Percentiles rank a stretch among this genome's conserved stretches.
Evolutionary conservation across 2,797 vertebrate species (phyloP).

Genomic region (Selene dorsalis): DNA sequence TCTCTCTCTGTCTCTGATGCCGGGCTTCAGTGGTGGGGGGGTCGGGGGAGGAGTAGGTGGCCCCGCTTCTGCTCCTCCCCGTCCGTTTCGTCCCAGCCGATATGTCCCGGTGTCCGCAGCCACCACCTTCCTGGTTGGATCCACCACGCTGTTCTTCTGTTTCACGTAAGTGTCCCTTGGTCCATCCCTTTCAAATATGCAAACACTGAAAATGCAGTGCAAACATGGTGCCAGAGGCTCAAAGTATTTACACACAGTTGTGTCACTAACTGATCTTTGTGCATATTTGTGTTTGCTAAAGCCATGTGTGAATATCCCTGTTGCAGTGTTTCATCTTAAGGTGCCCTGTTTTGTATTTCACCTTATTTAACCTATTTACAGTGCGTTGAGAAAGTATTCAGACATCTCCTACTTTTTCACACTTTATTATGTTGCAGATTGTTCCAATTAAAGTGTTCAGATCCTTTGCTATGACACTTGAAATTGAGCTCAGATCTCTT

Average conservation of each 20-base stretch:
- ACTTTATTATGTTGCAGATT: neutral
- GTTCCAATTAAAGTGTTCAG: no score
- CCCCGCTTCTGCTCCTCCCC: conserved; percentile 85
- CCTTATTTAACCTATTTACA: neutral
- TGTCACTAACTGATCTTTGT: neutral
- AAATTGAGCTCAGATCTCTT: no score
- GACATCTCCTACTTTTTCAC: neutral
- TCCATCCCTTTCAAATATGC: neutral
- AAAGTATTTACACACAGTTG: neutral
- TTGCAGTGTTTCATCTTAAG: neutral
- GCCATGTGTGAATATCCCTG: neutral
- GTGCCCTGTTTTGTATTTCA: neutral
- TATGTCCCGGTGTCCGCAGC: conserved; percentile 97
- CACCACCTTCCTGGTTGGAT: conserved; percentile 94
- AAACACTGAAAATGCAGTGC: neutral
- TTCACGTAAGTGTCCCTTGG: conserved; percentile 92
- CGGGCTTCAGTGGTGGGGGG: conserved; percentile 83
- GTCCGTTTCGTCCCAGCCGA: conserved; percentile 95
- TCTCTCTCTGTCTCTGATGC: conserved; percentile 77
- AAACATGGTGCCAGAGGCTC: neutral
- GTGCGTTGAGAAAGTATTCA: neutral
- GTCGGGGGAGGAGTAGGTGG: conserved; percentile 83
- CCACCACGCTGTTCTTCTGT: conserved; percentile 97
- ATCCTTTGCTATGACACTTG: no score
- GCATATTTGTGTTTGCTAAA: conserved; percentile 10